Percentiles rank a stretch among this genome's conserved stretches.
These are phyloP conservation scores for Galaxias olidus DNA, from an alignment of 2,797 vertebrate genomes.

Conservation along the genomic window DNA sequence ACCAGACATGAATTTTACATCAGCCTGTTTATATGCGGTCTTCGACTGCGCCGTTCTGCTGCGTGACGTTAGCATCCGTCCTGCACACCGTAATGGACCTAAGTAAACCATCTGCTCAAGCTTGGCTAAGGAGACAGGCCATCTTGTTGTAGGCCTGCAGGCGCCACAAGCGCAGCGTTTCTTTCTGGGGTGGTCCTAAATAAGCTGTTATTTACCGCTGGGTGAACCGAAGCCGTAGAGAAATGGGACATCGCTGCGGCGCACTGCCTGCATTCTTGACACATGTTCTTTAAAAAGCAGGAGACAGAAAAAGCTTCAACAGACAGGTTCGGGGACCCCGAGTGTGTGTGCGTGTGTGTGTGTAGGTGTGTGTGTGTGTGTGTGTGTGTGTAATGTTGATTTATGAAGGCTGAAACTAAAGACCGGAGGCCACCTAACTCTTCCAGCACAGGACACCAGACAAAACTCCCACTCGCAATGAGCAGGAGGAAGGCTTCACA, in stretches of 20 bases:
- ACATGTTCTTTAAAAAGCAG: slow-evolving; percentile 61
- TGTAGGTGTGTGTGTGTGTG: too few relatives aligned
- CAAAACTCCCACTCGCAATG: slow-evolving; percentile 31
- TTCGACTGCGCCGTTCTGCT: slow-evolving; percentile 43
- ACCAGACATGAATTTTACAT: slow-evolving; percentile 71
- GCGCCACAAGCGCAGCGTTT: too few relatives aligned
- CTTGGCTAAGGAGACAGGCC: slow-evolving; percentile 28
- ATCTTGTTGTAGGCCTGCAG: not conserved
- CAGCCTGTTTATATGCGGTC: slow-evolving; percentile 58
- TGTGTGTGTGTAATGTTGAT: slow-evolving; percentile 42
- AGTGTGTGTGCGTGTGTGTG: not conserved
- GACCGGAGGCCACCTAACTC: slow-evolving; percentile 47
- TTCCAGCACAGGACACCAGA: slow-evolving; percentile 37
- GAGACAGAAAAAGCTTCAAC: slow-evolving; percentile 61
- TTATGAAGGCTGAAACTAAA: slow-evolving; percentile 65
- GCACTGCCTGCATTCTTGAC: slow-evolving; percentile 39
- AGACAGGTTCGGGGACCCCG: slow-evolving; percentile 56
- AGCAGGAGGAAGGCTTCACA: slow-evolving; percentile 32
- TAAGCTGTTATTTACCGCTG: slow-evolving; percentile 28
- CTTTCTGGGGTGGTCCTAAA: not conserved
- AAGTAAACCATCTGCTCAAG: slow-evolving; percentile 19
- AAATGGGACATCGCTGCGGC: slow-evolving; percentile 24
- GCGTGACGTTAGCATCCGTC: slow-evolving; percentile 35
- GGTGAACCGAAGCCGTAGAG: slow-evolving; percentile 31
- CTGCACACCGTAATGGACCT: slow-evolving; percentile 6